Evolutionary conservation across 2,797 vertebrate genomes (phyloP), one percentile per base, ranked within the genome.

Genomic region (Distichodus sexfasciatus): DNA sequence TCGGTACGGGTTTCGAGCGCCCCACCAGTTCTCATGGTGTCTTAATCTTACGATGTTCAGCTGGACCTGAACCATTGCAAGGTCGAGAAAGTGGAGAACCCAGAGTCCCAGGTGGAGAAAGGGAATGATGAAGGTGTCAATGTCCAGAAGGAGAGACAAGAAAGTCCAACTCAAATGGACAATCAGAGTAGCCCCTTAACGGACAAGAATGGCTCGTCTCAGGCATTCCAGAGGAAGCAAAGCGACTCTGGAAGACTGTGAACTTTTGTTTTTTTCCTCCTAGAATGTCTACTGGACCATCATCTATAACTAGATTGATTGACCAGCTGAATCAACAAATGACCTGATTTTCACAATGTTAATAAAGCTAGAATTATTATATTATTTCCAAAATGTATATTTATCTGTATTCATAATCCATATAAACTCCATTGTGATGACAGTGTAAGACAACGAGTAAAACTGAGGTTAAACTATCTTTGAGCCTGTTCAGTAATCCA

Each of bases 181-280:
- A 33, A 1, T 31, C 69, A 36, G 15, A 14, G 1, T 9, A 55
- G 46, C n/a, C 46, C 61, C 12, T 67, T 76, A 48, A 23, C 23
- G 5, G 21, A 41, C 14, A 51, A 36, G 26, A 36, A 28, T 12
- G 17, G 10, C 54, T 6, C 31, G 23, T 15, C 47, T 53, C 8
- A 29, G 14, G 0, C 51, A 44, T 74, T 78, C 24, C 15, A 69
- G 3, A 76, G 71, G 35, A 69, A 67, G 17, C 9, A 19, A 2
- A 69, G 69, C 8, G 3, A 79, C 40, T 75, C 62, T 51, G 69
- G 63, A 10, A 66, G 69, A 54, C 36, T 74, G 8, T 74, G 68
- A 69, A 10, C 11, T 48, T 66, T 8, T 21, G 28, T 50, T 23
- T 26, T 65, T 41, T 6, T 54, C 6, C n/a, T n/a, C n/a, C 21